Evolutionary conservation across 2,113 vertebrate genomes (phyloP).

Genomic region (Oncorhynchus mykiss): DNA sequence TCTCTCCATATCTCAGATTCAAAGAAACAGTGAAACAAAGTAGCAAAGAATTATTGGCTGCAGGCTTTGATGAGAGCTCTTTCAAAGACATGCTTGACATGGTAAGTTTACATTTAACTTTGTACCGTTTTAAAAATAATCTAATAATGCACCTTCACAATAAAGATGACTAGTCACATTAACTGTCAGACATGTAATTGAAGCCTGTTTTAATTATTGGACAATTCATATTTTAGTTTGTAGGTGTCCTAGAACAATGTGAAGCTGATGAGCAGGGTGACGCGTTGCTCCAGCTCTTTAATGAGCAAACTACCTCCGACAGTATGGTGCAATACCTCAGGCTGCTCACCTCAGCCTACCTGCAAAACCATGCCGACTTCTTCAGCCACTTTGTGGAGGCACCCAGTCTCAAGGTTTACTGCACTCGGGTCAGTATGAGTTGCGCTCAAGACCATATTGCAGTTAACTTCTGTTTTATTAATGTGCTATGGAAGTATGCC

Average conservation of each 20-base stretch:
- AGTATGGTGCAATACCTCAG: constrained; percentile 77
- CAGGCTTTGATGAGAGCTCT: constrained; percentile 68
- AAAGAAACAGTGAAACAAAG: constrained; percentile 69
- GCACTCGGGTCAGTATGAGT: constrained; percentile 69
- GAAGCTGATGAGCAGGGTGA: constrained; percentile 65
- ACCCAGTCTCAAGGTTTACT: constrained; percentile 77
- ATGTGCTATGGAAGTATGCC: no score
- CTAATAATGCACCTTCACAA: no score
- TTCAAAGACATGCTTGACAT: constrained; percentile 71
- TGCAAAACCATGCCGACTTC: constrained; percentile 77
- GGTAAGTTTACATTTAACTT: constrained; percentile 49
- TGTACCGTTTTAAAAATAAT: neutral
- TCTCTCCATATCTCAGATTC: constrained; percentile 67
- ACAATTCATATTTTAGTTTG: constrained; percentile 63
- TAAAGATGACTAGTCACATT: no score
- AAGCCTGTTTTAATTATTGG: neutral
- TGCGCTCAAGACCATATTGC: no score
- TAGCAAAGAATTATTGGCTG: constrained; percentile 57
- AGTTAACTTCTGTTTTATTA: no score
- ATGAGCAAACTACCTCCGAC: constrained; percentile 74
- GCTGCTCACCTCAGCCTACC: constrained; percentile 80
- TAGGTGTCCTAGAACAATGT: constrained; percentile 73
- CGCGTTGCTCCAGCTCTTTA: constrained; percentile 74
- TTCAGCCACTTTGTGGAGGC: constrained; percentile 82
- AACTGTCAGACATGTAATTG: neutral